phyloP scores from a whole-genome alignment of 2,113 vertebrate genomes.

The Cochlearius cochlearius region DNA sequence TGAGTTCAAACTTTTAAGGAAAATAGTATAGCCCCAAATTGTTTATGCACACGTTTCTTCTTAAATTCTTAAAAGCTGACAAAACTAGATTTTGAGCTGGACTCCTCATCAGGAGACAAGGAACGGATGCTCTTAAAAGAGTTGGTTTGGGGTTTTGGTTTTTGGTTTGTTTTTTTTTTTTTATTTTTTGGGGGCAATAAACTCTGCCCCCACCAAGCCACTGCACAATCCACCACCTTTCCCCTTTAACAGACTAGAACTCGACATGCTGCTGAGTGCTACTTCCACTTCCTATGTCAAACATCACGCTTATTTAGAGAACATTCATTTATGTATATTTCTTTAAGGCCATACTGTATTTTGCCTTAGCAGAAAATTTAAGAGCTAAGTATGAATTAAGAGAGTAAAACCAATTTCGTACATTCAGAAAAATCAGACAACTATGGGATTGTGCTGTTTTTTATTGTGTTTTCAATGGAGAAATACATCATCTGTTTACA shows the following conservation, averaged over 20 bases:
- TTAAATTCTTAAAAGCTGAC: no score
- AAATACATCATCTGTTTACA: slow-evolving; percentile 91
- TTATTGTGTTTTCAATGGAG: slow-evolving; percentile 89
- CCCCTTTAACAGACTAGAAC: background rate
- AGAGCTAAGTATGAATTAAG: background rate
- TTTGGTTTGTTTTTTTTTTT: background rate
- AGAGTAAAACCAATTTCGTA: background rate
- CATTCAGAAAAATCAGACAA: slow-evolving; percentile 67
- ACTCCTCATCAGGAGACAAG: background rate
- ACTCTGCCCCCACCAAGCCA: background rate
- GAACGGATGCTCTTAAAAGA: background rate
- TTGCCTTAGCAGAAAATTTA: background rate
- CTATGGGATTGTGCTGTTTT: slow-evolving; percentile 80
- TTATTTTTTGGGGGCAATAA: background rate
- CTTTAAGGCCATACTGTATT: background rate
- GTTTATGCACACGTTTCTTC: background rate
- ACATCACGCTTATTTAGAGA: background rate
- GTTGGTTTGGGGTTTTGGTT: background rate
- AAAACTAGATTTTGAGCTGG: background rate
- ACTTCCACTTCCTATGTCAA: background rate
- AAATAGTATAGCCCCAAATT: background rate
- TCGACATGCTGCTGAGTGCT: background rate
- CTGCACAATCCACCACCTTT: background rate
- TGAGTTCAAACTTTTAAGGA: background rate
- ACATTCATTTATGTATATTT: background rate